Percentiles rank a stretch among this genome's conserved stretches.
Conservation (phyloP, 2,113 vertebrate genomes). For the Trogon surrucura region DNA sequence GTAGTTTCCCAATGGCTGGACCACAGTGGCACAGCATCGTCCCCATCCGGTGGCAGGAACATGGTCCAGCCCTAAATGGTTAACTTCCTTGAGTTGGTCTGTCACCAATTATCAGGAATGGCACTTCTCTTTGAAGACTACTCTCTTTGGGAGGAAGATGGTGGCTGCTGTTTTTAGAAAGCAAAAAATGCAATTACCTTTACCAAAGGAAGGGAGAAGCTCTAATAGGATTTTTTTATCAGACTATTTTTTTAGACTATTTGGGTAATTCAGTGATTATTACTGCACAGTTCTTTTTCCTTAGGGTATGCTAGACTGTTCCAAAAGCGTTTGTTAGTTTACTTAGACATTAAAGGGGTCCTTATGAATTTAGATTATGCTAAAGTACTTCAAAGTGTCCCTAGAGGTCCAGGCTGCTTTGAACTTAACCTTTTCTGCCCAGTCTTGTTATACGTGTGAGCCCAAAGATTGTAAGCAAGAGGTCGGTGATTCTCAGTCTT, state of each 20-base stretch:
- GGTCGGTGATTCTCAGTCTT: conserved; percentile 10
- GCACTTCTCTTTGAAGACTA: not conserved
- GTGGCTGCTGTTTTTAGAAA: conserved; percentile 14
- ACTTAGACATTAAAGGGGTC: conserved; percentile 59
- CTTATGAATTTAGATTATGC: conserved; percentile 58
- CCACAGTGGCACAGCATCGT: rapidly evolving
- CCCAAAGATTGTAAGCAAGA: conserved; percentile 39
- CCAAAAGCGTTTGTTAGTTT: conserved; percentile 60
- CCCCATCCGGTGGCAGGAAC: not conserved
- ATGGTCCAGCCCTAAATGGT: not conserved
- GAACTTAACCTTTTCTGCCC: conserved; percentile 55
- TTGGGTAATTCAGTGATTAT: conserved; percentile 60
- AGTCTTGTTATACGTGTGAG: conserved; percentile 17
- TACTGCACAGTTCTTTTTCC: conserved; percentile 29
- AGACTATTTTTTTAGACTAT: conserved; percentile 32
- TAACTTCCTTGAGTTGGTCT: not conserved
- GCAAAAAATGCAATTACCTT: conserved; percentile 23
- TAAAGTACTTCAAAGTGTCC: conserved; percentile 63
- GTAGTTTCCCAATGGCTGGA: not conserved
- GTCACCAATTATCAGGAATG: not conserved
- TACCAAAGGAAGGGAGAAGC: not conserved
- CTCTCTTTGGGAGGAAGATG: not conserved
- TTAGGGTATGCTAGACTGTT: conserved; percentile 31
- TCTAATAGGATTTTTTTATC: conserved; percentile 42
- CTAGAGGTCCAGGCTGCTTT: conserved; percentile 56